Base-by-base conservation (phyloP, 2,113 vertebrate genomes). In the Amphiprion ocellaris region DNA sequence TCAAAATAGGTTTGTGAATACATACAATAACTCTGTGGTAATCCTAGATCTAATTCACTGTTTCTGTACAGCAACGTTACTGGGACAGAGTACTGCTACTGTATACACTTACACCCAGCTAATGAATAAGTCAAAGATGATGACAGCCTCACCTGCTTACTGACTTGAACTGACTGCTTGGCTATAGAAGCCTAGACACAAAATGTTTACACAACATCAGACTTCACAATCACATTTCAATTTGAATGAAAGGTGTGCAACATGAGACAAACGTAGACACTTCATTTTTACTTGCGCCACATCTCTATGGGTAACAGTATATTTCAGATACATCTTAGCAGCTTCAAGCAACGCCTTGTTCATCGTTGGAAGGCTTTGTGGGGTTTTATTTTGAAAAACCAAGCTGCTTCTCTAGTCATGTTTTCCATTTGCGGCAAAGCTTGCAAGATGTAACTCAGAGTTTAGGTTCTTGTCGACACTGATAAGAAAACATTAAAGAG, bases 71-170 rank as follows among this genome's bases (percentile, higher is more conserved):
- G 81, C 56, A 74, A 74, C 64, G 58, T 62, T 26, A 77, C 65
- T 69, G 39, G 47, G 69, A 71, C 67, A 55, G 63, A 65, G 64
- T 28, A 49, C 80, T 69, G 77, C 73, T 77, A 76, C 62, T 78
- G 87, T 84, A 85, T 80, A 85, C 76, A 86, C 69, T 82, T 82
- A 82, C 87, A 92, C 61, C 33, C 64, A 87, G 73, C 69, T 90
- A 84, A 91, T 89, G 44, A 91, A 90, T 82, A 85, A 82, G 52
- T 87, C 72, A 79, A 69, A 69, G 47, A 81, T 21, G 4, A 21
- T 19, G 46, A 85, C 76, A 87, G 77, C 66, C 37, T 33, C 33
- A 67, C 26, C 67, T 79, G 69, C 73, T 74, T 59, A 69, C 63
- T 21, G 56, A 79, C 64, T 75, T 33, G 15, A 53, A 46, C 47